Base-by-base conservation (phyloP, 2,888 invertebrate species). In the Standfussiana lucernea region DNA sequence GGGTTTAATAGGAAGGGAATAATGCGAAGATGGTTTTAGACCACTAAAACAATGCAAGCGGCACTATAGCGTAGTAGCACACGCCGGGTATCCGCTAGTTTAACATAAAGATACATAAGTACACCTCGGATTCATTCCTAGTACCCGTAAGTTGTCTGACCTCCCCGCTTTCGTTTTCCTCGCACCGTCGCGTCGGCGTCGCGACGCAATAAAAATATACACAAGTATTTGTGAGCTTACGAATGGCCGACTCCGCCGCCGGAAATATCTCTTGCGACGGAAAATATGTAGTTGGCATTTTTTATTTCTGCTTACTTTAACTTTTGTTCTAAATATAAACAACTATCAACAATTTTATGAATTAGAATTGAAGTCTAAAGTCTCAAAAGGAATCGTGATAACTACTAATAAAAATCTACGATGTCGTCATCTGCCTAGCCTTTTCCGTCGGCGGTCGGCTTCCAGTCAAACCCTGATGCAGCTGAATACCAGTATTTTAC, bases 171-270 rank as follows among this genome's bases (percentile, higher is more conserved):
- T 81, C 59, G 28, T 81, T 66, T 75, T n/a, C n/a, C 28, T 21
- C 42, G 18, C 50, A 37, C 65, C 74, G 78, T 35, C 79, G 53
- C 40, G 62, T 13, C 45, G 28, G 45, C 75, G 75, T 28, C 65
- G 74, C 65, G 59, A 79, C 75, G 59, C 50, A 66, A 75, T 79
- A 79, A 75, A 81, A 79, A 75, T 79, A 75, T 61, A 66, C 28
- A 50, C 59, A 59, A 65, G 65, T 65, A 75, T 79, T 79, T 79
- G 56, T 79, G 66, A 66, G 65, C 47, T 35, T 80, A 56, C 73
- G 24, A 78, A 75, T 75, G 47, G 82, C 35, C n/a, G n/a, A n/a
- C n/a, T n/a, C n/a, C 40, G 72, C 47, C 67, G 59, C 47, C 45
- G 37, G 18, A 35, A 35, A 7, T 56, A 50, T 81, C 47, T 81